phyloP scores from a whole-genome alignment of 2,888 invertebrate genomes.

The Spilarctia lutea region DNA sequence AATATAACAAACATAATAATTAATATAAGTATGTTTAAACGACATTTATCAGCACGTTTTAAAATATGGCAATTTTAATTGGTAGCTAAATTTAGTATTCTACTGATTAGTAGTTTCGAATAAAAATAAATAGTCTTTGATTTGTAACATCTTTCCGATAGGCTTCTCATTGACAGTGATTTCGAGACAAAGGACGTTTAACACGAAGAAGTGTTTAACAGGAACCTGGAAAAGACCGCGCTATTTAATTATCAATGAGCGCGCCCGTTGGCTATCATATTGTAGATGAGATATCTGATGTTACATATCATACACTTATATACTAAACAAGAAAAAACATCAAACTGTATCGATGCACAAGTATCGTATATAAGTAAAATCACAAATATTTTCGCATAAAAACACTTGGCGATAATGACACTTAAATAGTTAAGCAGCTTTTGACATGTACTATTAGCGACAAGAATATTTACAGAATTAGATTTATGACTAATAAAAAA shows the following conservation, averaged over 20 bases:
- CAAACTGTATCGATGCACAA: background rate
- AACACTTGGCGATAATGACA: background rate
- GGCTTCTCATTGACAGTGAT: too few relatives aligned
- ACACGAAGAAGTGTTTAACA: too few relatives aligned
- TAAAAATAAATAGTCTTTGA: too few relatives aligned
- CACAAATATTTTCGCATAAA: background rate
- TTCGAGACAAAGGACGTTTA: too few relatives aligned
- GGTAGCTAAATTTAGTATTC: background rate
- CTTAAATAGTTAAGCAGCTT: constrained; percentile 55
- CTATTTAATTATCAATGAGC: too few relatives aligned
- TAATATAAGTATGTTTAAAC: constrained; percentile 8
- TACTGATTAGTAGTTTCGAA: too few relatives aligned
- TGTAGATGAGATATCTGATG: too few relatives aligned
- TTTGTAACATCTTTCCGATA: too few relatives aligned
- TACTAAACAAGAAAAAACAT: background rate
- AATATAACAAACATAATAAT: constrained; percentile 19
- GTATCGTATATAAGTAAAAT: background rate
- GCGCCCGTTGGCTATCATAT: too few relatives aligned
- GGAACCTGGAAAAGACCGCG: too few relatives aligned
- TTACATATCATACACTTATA: background rate
- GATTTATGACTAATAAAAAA: constrained; percentile 78
- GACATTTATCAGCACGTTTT: constrained; percentile 1
- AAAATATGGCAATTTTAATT: constrained; percentile 2
- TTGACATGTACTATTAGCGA: constrained; percentile 60
- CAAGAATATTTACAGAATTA: constrained; percentile 66